Conservation (phyloP, 2,113 vertebrate species). For the Mobula birostris region DNA sequence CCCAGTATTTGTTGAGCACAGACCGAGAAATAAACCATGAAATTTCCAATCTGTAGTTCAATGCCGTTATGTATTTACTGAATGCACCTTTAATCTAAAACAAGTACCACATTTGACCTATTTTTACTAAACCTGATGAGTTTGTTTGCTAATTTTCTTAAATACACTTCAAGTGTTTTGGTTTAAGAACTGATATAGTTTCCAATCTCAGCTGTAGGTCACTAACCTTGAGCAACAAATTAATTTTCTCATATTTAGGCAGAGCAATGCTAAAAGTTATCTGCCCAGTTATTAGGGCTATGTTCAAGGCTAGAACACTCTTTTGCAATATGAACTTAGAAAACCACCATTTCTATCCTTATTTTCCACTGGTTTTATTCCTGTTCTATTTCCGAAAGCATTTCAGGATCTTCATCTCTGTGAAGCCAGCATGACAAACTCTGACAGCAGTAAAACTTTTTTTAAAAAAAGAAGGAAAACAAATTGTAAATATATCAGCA, state of each 20-base stretch:
- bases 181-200: neutral
- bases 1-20: neutral
- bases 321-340: neutral
- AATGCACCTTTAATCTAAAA: neutral
- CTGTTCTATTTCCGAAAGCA: neutral
- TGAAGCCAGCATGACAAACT: neutral
- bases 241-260: neutral
- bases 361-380: neutral
- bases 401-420: neutral
- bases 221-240: neutral
- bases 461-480: neutral
- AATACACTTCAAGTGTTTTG: neutral
- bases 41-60: neutral
- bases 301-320: neutral
- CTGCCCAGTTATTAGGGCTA: neutral
- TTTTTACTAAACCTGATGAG: neutral
- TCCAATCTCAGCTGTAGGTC: neutral
- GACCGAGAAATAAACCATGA: neutral
- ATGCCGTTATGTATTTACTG: neutral
- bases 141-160: neutral
- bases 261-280: neutral
- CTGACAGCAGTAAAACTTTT: neutral
- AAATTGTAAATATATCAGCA: neutral
- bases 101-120: neutral
- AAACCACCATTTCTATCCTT: neutral